Evolutionary conservation across 2,797 vertebrate species (phyloP).

Genomic region (Rhadinocentrus ornatus): DNA sequence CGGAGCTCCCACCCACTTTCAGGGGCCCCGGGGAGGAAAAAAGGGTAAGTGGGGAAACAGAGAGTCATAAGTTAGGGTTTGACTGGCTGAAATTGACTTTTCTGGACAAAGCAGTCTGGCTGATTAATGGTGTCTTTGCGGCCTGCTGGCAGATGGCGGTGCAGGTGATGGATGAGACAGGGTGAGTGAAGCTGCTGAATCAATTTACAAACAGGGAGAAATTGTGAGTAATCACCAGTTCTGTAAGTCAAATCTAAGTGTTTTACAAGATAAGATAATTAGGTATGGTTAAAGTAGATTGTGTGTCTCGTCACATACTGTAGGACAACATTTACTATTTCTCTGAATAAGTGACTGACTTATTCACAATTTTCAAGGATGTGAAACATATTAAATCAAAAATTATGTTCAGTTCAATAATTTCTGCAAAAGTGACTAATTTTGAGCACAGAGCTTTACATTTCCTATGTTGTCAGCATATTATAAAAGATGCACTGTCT

Average conservation of each 20-base stretch:
- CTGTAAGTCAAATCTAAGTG: conserved; percentile 19
- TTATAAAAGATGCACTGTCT: not conserved
- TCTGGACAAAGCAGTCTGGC: conserved; percentile 31
- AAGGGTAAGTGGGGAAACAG: conserved; percentile 68
- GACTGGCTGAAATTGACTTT: conserved; percentile 46
- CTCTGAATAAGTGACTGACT: not conserved
- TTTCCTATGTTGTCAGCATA: not conserved
- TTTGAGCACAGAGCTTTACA: not conserved
- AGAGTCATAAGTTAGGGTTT: conserved; percentile 60
- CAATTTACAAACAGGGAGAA: conserved; percentile 49
- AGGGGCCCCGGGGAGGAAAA: conserved; percentile 77
- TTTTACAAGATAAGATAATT: conserved; percentile 33
- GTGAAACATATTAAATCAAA: not conserved
- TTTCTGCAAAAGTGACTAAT: not conserved
- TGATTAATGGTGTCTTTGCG: conserved; percentile 29
- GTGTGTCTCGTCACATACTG: not conserved
- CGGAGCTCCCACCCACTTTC: conserved; percentile 76
- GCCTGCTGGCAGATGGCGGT: conserved; percentile 45
- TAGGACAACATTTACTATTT: not conserved
- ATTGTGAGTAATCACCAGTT: conserved; percentile 48
- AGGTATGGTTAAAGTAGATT: not conserved
- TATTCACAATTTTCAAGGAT: not conserved
- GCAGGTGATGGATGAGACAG: conserved; percentile 66
- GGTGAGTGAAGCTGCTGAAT: conserved; percentile 61
- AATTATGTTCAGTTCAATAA: not conserved